Evolutionary conservation across 2,113 vertebrate species (phyloP).

Genomic region (Rynchops niger): DNA sequence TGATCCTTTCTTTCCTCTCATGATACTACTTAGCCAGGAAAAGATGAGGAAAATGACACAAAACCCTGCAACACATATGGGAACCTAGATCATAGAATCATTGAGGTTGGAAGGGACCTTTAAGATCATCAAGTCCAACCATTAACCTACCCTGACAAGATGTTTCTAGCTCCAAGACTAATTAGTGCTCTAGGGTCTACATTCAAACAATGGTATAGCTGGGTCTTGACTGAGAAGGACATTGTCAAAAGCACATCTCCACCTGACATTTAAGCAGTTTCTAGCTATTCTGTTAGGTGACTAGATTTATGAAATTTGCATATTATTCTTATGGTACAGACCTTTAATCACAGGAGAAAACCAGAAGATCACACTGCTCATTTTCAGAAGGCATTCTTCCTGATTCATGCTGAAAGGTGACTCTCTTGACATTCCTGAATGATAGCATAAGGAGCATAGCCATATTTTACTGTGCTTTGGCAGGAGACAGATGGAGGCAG

Average conservation of each 20-base stretch:
- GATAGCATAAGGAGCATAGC: neutral
- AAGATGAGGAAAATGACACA: neutral
- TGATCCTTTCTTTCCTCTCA: neutral
- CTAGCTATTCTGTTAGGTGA: neutral
- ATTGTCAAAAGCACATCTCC: neutral
- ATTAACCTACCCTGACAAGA: too few species aligned
- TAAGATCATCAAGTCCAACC: too few species aligned
- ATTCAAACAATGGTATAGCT: neutral
- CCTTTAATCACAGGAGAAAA: neutral
- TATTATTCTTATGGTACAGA: neutral
- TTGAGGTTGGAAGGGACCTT: too few species aligned
- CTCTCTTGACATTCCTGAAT: constrained; percentile 3
- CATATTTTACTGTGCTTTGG: constrained; percentile 5
- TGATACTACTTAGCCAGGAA: neutral
- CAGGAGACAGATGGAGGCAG: constrained; percentile 26
- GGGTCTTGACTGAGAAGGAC: neutral
- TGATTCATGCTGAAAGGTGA: constrained; percentile 9
- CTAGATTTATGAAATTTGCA: neutral
- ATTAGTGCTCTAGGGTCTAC: fast-evolving
- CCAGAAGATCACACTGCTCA: neutral
- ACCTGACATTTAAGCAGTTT: neutral
- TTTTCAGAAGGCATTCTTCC: constrained; percentile 17
- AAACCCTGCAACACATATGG: fast-evolving
- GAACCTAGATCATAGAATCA: too few species aligned
- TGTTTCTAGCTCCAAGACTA: neutral